Percentiles rank a stretch among this genome's conserved stretches.
These are phyloP conservation scores for Riparia riparia DNA, from an alignment of 2,113 vertebrate species.

Conservation along the genomic window DNA sequence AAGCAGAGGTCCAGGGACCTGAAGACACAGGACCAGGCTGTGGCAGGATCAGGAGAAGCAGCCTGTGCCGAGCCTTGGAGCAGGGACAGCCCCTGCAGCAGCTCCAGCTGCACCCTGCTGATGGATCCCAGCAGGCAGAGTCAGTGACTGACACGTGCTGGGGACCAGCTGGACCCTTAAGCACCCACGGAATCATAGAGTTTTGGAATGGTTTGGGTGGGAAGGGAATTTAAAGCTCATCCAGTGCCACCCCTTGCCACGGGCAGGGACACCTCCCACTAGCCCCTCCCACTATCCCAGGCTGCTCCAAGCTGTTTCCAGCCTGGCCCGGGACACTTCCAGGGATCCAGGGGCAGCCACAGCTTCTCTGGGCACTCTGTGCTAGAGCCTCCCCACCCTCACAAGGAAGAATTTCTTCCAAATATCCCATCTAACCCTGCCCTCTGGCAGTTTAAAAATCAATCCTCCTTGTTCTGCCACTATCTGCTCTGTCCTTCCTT, in stretches of 20 bases:
- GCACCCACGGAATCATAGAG: background rate
- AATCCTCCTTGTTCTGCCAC: background rate
- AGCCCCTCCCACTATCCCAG: fast-evolving
- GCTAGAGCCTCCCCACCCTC: background rate
- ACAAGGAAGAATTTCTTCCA: background rate
- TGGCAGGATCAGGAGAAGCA: background rate
- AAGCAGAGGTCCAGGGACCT: background rate
- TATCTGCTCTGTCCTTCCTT: background rate
- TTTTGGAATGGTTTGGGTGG: background rate
- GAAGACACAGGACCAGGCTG: background rate
- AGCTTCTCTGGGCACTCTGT: background rate
- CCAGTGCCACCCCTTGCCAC: fast-evolving
- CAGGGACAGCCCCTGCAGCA: background rate
- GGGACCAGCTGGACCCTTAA: background rate
- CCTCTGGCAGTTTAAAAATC: background rate
- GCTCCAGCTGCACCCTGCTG: background rate
- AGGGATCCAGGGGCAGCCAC: background rate
- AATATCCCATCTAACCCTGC: background rate
- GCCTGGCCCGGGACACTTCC: background rate
- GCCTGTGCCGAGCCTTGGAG: background rate
- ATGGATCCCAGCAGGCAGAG: background rate
- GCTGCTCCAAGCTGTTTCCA: fast-evolving
- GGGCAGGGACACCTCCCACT: background rate
- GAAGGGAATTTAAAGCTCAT: background rate
- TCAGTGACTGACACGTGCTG: fast-evolving